Evolutionary conservation across 2,797 vertebrate genomes (phyloP).

Genomic region (Oreortyx pictus): DNA sequence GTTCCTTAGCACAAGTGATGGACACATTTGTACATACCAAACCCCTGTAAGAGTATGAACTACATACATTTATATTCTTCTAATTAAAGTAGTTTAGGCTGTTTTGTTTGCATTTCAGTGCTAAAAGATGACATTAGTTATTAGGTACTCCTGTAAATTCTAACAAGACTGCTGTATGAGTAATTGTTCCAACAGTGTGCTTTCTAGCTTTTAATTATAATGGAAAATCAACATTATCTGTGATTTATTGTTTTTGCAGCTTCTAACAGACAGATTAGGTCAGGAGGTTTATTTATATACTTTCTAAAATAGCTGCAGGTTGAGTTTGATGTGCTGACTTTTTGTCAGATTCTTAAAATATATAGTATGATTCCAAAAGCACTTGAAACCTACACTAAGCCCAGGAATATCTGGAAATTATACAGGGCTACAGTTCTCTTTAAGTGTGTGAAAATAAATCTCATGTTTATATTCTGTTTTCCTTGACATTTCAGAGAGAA

Average conservation of each 20-base stretch:
- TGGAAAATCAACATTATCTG: not conserved
- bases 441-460: not conserved
- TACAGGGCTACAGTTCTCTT: not conserved
- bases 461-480: not conserved
- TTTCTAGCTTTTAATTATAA: slow-evolving; percentile 33
- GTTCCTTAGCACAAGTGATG: not conserved
- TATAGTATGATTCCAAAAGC: not conserved
- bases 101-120: slow-evolving; percentile 36
- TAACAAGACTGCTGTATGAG: not conserved
- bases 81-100: not conserved
- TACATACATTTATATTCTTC: slow-evolving; percentile 21
- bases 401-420: not conserved
- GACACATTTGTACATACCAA: not conserved
- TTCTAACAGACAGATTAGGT: not conserved
- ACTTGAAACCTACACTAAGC: not conserved
- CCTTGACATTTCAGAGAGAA: not conserved
- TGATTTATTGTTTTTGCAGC: slow-evolving; percentile 12
- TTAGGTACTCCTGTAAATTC: slow-evolving; percentile 18
- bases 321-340: not conserved
- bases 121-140: slow-evolving; percentile 2
- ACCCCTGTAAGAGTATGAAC: not conserved
- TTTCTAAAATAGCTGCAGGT: not conserved
- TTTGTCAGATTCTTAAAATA: not conserved
- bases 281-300: slow-evolving; percentile 1
- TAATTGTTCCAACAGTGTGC: slow-evolving; percentile 10